Percentiles rank a stretch among this genome's conserved stretches.
phyloP scores from a whole-genome alignment of 1,140 invertebrate genomes.

The Cryptotermes secundus region DNA sequence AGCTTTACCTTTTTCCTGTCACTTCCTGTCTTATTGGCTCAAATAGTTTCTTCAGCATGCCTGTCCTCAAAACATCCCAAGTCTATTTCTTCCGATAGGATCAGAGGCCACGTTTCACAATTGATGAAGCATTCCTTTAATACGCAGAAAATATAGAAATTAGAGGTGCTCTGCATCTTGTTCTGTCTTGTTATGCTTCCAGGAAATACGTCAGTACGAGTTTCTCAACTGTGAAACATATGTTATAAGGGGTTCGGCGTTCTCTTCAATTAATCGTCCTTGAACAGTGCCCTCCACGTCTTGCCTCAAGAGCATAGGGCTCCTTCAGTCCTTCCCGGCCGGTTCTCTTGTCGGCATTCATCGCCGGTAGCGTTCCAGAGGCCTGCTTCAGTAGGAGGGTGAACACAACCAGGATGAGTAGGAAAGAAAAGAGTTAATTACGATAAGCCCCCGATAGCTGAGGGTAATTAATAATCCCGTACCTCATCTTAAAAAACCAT shows the following conservation, averaged over 20 bases:
- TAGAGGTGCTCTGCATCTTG: too few relatives aligned
- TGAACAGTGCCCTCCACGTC: not conserved
- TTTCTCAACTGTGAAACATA: not conserved
- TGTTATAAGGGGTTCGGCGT: not conserved
- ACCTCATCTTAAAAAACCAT: too few relatives aligned
- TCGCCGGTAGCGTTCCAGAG: not conserved
- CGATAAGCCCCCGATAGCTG: conserved; percentile 9
- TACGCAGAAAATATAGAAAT: too few relatives aligned
- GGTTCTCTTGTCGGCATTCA: not conserved
- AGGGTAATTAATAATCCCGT: not conserved
- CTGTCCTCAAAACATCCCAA: too few relatives aligned
- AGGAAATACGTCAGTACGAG: not conserved
- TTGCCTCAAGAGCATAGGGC: not conserved
- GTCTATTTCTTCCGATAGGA: too few relatives aligned
- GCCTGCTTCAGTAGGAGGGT: not conserved
- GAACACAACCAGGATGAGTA: not conserved
- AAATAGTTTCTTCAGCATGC: too few relatives aligned
- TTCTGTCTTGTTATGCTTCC: not conserved
- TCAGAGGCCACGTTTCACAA: too few relatives aligned
- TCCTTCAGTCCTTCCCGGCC: not conserved
- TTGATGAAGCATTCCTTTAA: too few relatives aligned
- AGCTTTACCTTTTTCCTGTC: too few relatives aligned
- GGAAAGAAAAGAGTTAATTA: not conserved
- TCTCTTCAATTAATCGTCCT: not conserved
- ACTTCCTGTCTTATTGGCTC: too few relatives aligned